These are phyloP conservation scores for Acromyrmex echinatior DNA, from an alignment of 1,140 invertebrate genomes.

Conservation along the genomic window DNA sequence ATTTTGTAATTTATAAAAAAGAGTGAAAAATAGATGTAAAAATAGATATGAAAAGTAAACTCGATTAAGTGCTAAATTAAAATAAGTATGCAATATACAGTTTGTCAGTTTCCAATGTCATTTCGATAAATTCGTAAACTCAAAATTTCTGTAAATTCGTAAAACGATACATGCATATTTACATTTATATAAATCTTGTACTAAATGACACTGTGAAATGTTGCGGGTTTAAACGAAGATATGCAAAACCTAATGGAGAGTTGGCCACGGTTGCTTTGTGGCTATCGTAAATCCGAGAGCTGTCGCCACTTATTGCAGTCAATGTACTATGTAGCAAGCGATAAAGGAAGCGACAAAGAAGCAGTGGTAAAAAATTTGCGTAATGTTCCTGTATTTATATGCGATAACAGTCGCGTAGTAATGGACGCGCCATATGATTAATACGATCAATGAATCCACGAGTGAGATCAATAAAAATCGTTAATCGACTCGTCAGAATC, in stretches of 20 bases:
- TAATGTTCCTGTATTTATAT: conserved; percentile 23
- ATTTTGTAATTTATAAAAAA: not conserved
- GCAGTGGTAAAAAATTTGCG: conserved; percentile 33
- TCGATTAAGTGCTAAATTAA: not conserved
- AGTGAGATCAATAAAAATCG: conserved; percentile 15
- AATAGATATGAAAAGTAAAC: not conserved
- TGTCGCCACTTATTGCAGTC: conserved; percentile 29
- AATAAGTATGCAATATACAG: not conserved
- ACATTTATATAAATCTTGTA: not conserved
- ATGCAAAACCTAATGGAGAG: conserved; percentile 29
- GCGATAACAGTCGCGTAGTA: not conserved
- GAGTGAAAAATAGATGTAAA: not conserved
- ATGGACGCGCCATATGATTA: not conserved
- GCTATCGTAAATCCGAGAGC: conserved; percentile 31
- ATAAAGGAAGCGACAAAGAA: conserved; percentile 36
- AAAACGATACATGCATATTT: not conserved
- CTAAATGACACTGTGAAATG: not conserved
- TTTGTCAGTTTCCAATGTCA: not conserved
- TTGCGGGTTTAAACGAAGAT: conserved; percentile 10
- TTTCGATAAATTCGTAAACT: not conserved
- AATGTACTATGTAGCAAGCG: not conserved
- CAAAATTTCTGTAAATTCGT: not conserved
- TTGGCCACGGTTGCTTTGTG: conserved; percentile 1
- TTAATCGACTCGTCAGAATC: not conserved
- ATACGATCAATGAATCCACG: conserved; percentile 18